Evolutionary conservation across 2,113 vertebrate genomes (phyloP), one percentile per base, ranked within the genome.

Genomic region (Dryoscopus gambensis): DNA sequence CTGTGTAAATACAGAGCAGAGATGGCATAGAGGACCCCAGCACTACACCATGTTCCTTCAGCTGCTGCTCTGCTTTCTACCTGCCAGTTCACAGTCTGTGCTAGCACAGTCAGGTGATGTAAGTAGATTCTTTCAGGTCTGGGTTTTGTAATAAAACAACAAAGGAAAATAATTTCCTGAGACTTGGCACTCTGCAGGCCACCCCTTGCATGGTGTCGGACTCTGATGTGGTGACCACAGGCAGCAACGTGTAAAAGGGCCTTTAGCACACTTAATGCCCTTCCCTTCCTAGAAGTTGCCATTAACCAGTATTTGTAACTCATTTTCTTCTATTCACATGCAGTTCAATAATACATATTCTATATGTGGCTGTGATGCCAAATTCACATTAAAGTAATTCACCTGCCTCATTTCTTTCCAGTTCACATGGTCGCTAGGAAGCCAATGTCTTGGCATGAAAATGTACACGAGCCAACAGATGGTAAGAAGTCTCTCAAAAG

Each of bases 371-470:
- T 60, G 55, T 19, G 47, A 67, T 64, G 46, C 16, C 69, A 35
- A 33, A 19, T 18, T 65, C 42, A 53, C 27, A 28, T 28, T 35
- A 2, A 69, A 78, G 57, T 64, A 20, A 73, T 63, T 74, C 63
- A 79, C 25, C 37, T 86, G 16, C 33, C 35, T 52, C 3, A 5
- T 93, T 94, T 95, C 69, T 77, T 86, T 89, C 13, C 85, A 99
- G 99, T 98, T 81, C 98, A 99, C 46, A 55, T 97, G 2, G 85
- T 99, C 8, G 14, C 98, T n/a, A 98, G 98, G 95, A 99, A 99
- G 84, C 98, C 98, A 33, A 98, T 98, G 98, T 97, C 98, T 37
- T 97, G 96, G 92, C 98, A 98, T 49, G 96, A 97, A 13, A 89
- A 98, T 5, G 79, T 97, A 79, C 94, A 97, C 5, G 92, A 98